Base-by-base conservation (phyloP, 2,113 vertebrate genomes). In the Micronisus gabar region DNA sequence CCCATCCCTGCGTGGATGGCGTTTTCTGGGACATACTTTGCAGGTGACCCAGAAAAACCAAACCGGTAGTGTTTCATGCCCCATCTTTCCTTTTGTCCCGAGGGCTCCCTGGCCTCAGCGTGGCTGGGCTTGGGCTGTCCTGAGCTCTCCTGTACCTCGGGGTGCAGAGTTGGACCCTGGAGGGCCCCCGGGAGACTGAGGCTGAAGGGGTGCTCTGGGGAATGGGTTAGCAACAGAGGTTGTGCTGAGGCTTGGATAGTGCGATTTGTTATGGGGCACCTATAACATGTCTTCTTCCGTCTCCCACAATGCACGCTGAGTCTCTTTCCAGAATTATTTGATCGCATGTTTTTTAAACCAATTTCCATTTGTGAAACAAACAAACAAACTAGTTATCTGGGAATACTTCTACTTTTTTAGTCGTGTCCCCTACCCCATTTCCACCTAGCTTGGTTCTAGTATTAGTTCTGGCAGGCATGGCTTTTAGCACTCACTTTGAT, bases 241-340 rank as follows among this genome's bases (percentile, higher is more conserved):
- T 56, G 21, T 1, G 1, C 40, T 25, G 73, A 55, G 36, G n/a
- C 18, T 86, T 18, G 7, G 15, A 14, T 11, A 48, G 13, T 26
- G 50, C 1, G 1, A 21, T 70, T 88, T 86, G 17, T 74, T 85
- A 43, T 0, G 0, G 32, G 6, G 6, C 15, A 36, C 7, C 22
- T 68, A 12, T 43, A 32, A 53, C 7, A 7, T 4, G 6, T 34
- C 89, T 90, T 75, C 26, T 79, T 10, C 26, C 75, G 15, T 63
- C 34, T 87, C 36, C 41, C 19, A 58, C 23, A 38, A 25, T 22
- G 34, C 4, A 18, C 17, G 62, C 16, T 13, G 20, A 81, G 8
- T 5, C 6, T 86, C 38, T 68, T 70, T 50, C 63, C 6, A 40
- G 45, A 45, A 71, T 32, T n/a, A 29, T 11, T n/a, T 30, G 26